Conservation (phyloP, 2,113 vertebrate genomes). For the Mesitornis unicolor region DNA sequence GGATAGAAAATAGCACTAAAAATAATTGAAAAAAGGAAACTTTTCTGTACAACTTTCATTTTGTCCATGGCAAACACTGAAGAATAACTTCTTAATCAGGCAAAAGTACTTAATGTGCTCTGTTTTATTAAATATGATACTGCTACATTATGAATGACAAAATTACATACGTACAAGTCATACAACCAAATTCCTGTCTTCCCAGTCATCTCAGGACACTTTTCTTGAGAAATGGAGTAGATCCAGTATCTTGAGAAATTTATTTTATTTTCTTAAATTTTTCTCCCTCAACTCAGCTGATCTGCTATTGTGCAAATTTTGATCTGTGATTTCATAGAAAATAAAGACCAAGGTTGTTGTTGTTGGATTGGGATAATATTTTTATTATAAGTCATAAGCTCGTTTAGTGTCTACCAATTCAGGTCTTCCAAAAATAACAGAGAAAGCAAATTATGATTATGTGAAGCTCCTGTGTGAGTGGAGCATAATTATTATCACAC, state of each 20-base stretch:
- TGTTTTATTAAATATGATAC: neutral
- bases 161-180: neutral
- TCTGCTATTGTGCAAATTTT: neutral
- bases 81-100: neutral
- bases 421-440: neutral
- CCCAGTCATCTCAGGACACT: neutral
- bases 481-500: neutral
- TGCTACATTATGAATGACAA: neutral
- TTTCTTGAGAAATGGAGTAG: neutral
- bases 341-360: neutral
- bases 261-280: neutral
- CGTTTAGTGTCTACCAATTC: neutral
- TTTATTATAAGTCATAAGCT: neutral
- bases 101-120: neutral
- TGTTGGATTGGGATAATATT: neutral
- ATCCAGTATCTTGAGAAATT: neutral
- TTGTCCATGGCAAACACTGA: neutral
- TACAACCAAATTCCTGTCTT: neutral
- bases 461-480: neutral
- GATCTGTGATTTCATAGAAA: constrained; percentile 2
- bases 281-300: neutral
- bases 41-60: neutral
- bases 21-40: neutral
- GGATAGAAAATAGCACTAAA: neutral
- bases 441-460: neutral